phyloP scores from a whole-genome alignment of 2,888 invertebrate species.

The Mylabris sibirica region DNA sequence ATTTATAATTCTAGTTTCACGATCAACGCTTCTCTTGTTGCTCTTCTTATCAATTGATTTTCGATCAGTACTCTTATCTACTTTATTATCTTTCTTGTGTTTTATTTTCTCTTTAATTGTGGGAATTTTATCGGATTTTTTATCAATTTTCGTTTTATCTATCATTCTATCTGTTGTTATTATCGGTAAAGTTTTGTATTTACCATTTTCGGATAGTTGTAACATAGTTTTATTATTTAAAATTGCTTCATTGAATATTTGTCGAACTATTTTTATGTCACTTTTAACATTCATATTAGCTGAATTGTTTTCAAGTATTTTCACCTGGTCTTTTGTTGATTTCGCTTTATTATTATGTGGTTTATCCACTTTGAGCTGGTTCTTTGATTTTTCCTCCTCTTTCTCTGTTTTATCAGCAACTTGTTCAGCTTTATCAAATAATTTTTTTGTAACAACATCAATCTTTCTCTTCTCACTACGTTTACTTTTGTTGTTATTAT shows the following conservation, averaged over 20 bases:
- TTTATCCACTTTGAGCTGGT: neutral
- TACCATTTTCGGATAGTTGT: too few species aligned
- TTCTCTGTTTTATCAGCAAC: neutral
- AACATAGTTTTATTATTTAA: too few species aligned
- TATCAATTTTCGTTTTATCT: neutral
- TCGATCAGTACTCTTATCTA: neutral
- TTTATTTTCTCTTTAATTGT: neutral
- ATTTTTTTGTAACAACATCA: neutral
- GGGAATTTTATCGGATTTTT: neutral
- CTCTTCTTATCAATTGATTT: neutral
- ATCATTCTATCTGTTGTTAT: too few species aligned
- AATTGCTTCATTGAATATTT: neutral
- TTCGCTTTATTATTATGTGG: neutral
- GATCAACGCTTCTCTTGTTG: neutral
- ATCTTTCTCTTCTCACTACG: neutral
- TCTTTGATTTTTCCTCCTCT: neutral
- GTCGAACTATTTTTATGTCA: neutral
- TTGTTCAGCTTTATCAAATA: slow-evolving; percentile 1
- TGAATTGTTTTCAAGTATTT: neutral
- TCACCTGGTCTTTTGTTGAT: neutral
- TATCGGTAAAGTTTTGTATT: too few species aligned
- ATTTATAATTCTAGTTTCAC: too few species aligned
- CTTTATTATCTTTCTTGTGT: neutral
- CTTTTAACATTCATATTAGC: neutral
- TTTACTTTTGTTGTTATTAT: neutral